phyloP scores from a whole-genome alignment of 2,888 invertebrate species.

The Andrena trimmerana region DNA sequence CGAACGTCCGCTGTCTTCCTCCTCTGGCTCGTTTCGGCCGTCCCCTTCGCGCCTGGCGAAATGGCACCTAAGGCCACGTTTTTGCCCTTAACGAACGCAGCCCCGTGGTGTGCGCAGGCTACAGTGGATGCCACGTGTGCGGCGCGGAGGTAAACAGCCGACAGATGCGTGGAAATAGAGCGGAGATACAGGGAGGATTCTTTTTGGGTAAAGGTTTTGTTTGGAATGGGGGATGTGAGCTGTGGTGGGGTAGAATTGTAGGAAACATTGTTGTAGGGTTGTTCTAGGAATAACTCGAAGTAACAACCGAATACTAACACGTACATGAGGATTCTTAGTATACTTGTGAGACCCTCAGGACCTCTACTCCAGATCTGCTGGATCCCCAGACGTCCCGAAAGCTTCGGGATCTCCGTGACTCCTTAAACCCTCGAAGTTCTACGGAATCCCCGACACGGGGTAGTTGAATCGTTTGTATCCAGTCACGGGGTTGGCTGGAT shows the following conservation, averaged over 20 bases:
- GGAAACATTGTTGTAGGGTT: no score
- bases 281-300: no score
- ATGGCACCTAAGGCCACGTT: not conserved
- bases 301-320: no score
- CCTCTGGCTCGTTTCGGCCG: constrained; percentile 13
- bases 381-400: no score
- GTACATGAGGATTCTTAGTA: no score
- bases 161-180: not conserved
- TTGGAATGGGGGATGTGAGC: not conserved
- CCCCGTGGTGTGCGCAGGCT: not conserved
- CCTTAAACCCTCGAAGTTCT: no score
- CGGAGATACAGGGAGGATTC: not conserved
- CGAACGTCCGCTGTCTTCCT: constrained; percentile 56
- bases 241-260: not conserved
- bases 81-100: not conserved
- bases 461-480: no score
- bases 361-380: no score
- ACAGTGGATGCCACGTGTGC: constrained; percentile 19
- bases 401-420: no score
- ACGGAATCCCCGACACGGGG: no score
- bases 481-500: no score
- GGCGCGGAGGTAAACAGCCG: constrained; percentile 22
- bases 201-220: not conserved
- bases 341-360: no score
- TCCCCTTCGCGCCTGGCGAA: constrained; percentile 13